Evolutionary conservation across 2,113 vertebrate genomes (phyloP), one percentile per base, ranked within the genome.

Genomic region (Heptranchias perlo): DNA sequence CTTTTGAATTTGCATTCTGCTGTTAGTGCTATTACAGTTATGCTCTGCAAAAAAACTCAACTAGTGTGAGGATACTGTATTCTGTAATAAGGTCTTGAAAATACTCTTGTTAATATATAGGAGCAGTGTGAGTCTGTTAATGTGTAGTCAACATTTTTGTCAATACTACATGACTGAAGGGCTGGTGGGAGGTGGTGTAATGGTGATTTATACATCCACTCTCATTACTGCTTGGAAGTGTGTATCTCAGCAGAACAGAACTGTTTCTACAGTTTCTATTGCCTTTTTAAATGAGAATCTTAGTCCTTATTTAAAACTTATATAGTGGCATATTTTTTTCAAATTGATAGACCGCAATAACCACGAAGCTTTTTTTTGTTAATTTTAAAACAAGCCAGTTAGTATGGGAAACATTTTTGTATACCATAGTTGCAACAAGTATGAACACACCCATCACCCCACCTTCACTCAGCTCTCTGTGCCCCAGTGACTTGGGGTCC

Each of bases 1-100:
- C 76, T 58, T 76, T 35, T 54, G 87, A 91, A 91, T 61, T 91
- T 91, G 87, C 87, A 91, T 91, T 58, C 87, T 5, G 18, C 78
- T 91, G 52, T 58, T 58, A 3, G 52, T 91, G 54, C 49, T 89
- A 52, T 35, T 89, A 54, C 23, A 89, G 52, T 89, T 31, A 89
- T 49, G 23, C 31, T 91, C 28, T 91, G 87, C 87, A 58, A 52
- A 8, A n/a, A 91, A 58, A 91, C n/a, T 28, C 31, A 91, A 91
- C 10, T 91, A 58, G 13, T 52, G 87, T 25, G 94, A 69, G 28
- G 28, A 69, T n/a, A 49, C 4, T 69, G 7, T 13, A 69, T 73
- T 95, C 44, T 52, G 8, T 69, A 69, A 35, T 16, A 44, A 44
- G 39, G 13, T 35, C 47, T 35, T 49, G 28, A 28, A 47, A 94